phyloP scores from a whole-genome alignment of 2,113 vertebrate species.

The Sinocyclocheilus grahami region DNA sequence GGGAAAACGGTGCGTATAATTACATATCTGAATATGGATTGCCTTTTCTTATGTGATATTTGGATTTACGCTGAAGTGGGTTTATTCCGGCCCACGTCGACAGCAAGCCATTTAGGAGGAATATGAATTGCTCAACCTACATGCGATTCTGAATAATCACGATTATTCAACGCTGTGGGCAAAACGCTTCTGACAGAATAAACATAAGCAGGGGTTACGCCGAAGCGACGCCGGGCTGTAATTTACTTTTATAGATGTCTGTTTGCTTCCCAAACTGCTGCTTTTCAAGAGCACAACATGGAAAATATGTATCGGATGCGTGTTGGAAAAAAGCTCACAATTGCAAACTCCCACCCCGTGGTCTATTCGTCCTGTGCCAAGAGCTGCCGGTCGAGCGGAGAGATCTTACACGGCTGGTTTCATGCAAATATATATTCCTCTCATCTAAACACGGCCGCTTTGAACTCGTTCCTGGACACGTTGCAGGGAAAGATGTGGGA shows the following conservation, averaged over 20 bases:
- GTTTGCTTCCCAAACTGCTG: background rate
- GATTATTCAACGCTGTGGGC: background rate
- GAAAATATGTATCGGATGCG: constrained; percentile 14
- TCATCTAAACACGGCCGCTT: constrained; percentile 24
- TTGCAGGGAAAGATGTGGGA: constrained; percentile 12
- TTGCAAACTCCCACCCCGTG: constrained; percentile 33
- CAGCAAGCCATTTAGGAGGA: constrained; percentile 13
- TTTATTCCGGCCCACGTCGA: background rate
- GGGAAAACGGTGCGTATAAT: constrained; percentile 3
- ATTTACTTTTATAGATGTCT: constrained; percentile 29
- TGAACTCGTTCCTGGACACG: constrained; percentile 15
- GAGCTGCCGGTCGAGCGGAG: constrained; percentile 51
- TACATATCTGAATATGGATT: constrained; percentile 33
- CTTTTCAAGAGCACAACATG: background rate
- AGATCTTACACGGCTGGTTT: constrained; percentile 40
- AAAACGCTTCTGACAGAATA: background rate
- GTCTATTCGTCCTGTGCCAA: constrained; percentile 41
- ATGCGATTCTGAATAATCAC: constrained; percentile 12
- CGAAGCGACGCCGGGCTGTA: background rate
- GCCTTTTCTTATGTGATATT: constrained; percentile 41
- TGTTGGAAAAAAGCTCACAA: constrained; percentile 21
- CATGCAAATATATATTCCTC: constrained; percentile 31
- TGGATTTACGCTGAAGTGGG: constrained; percentile 15
- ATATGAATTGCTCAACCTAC: constrained; percentile 33
- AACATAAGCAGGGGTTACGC: background rate